Conservation (phyloP, 2,888 invertebrate species). For the Iphiclides podalirius region DNA sequence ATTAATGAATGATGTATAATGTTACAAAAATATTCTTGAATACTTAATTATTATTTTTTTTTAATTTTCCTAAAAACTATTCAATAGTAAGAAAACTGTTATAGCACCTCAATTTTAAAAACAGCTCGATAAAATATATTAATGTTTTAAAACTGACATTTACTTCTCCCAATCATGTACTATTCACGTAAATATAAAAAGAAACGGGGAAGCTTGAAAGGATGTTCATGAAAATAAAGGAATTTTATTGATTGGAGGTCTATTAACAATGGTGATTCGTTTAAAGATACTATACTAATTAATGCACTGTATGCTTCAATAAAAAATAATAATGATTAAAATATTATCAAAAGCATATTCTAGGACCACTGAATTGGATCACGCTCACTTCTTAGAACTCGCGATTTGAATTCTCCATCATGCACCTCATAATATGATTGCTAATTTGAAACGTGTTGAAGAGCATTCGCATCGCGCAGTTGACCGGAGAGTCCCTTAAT, state of each 20-base stretch:
- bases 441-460: not conserved
- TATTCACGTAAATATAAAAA: too few species aligned
- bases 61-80: too few species aligned
- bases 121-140: too few species aligned
- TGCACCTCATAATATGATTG: too few species aligned
- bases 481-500: slow-evolving; percentile 20
- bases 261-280: too few species aligned
- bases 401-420: not conserved
- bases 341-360: not conserved
- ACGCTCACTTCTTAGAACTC: too few species aligned
- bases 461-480: slow-evolving; percentile 11
- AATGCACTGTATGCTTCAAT: not conserved
- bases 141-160: not conserved
- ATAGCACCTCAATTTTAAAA: too few species aligned
- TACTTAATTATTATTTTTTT: too few species aligned
- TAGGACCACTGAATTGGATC: not conserved
- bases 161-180: not conserved
- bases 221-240: too few species aligned
- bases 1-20: not conserved
- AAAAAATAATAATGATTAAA: not conserved
- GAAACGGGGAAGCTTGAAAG: too few species aligned
- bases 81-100: too few species aligned
- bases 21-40: not conserved
- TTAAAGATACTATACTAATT: not conserved
- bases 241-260: too few species aligned